Evolutionary conservation across 2,113 vertebrate species (phyloP).

Genomic region (Suricata suricatta): DNA sequence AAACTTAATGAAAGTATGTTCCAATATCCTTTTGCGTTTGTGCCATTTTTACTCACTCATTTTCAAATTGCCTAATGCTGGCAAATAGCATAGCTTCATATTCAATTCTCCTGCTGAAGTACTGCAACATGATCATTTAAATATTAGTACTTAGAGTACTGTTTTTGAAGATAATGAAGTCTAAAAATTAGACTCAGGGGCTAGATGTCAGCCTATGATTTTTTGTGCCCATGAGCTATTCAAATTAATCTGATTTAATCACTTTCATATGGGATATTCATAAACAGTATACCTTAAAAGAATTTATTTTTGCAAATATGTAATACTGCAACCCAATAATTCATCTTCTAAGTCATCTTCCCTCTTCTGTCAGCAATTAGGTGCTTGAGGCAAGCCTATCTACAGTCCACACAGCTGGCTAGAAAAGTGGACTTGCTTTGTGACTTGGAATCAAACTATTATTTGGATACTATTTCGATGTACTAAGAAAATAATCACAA

Average conservation of each 20-base stretch:
- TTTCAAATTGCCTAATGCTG: neutral
- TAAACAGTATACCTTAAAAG: neutral
- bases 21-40: neutral
- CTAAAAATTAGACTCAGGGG: neutral
- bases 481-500: neutral
- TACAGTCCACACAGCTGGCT: neutral
- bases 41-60: constrained; percentile 8
- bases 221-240: neutral
- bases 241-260: neutral
- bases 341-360: neutral
- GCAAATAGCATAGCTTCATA: neutral
- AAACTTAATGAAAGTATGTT: neutral
- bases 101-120: neutral
- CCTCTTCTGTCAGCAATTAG: neutral
- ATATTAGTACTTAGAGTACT: neutral
- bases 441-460: constrained; percentile 28
- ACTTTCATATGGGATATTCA: neutral
- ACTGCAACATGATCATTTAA: neutral
- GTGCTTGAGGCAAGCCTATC: neutral
- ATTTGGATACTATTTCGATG: neutral
- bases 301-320: neutral
- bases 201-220: neutral
- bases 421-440: constrained; percentile 21
- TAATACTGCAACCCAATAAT: neutral
- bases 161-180: constrained; percentile 22